phyloP scores from a whole-genome alignment of 2,888 invertebrate species.

The Lasioglossum lativentre region DNA sequence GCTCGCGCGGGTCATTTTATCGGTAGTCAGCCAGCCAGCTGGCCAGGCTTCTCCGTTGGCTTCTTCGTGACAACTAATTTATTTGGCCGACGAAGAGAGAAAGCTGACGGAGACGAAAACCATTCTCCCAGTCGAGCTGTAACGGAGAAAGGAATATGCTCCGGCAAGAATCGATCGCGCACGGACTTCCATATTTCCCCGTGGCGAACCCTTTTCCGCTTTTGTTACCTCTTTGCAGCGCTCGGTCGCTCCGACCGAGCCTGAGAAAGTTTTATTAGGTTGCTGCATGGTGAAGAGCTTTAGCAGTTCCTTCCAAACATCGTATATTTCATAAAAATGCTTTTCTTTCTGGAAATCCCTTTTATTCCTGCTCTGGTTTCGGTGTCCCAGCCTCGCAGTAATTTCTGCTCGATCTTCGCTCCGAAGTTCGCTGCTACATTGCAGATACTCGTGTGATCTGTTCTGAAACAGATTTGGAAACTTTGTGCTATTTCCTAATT shows the following conservation, averaged over 20 bases:
- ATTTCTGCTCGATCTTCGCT: background rate
- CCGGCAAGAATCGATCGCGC: conserved; percentile 75
- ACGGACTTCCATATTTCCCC: conserved; percentile 64
- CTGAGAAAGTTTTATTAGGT: conserved; percentile 56
- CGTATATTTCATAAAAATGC: background rate
- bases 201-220: conserved; percentile 3
- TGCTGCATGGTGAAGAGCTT: background rate
- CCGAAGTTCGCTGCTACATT: background rate
- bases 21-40: conserved; percentile 69
- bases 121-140: conserved; percentile 21
- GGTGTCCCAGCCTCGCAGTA: background rate
- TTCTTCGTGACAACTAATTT: conserved; percentile 77
- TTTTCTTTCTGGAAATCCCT: background rate
- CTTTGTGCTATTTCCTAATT: background rate
- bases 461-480: background rate
- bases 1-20: conserved; percentile 74
- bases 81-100: conserved; percentile 68
- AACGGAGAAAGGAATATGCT: conserved; percentile 63
- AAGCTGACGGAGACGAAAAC: conserved; percentile 23
- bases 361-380: background rate
- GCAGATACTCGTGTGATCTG: too few species aligned
- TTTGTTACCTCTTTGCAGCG: conserved; percentile 44
- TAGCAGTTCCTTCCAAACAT: background rate
- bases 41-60: conserved; percentile 61
- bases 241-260: conserved; percentile 43